A percentile compares a stretch with the other conserved stretches of the same genome.
These are phyloP conservation scores for Pardalotus punctatus DNA, from an alignment of 2,113 vertebrate species.

Conservation along the genomic window DNA sequence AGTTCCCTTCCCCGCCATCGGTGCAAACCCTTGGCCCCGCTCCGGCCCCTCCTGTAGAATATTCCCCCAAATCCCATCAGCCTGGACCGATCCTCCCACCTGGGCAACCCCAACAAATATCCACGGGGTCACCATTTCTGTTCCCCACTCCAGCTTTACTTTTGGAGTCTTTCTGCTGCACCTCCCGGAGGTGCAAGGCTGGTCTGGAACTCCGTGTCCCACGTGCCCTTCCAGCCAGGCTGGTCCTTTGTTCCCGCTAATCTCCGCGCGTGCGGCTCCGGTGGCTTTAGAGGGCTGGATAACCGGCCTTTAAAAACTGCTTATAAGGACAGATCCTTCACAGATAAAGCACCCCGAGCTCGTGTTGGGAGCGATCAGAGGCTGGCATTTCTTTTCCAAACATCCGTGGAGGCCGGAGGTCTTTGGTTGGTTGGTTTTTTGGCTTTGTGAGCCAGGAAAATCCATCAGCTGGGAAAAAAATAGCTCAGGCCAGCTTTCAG, in stretches of 20 bases:
- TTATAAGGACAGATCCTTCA: not conserved
- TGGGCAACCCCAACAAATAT: not conserved
- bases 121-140: fast-evolving
- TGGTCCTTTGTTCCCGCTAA: not conserved
- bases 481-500: not conserved
- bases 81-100: not conserved
- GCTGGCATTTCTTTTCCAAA: not conserved
- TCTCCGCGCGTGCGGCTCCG: not conserved
- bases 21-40: fast-evolving
- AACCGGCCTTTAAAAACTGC: not conserved
- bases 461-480: not conserved
- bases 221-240: not conserved
- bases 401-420: not conserved
- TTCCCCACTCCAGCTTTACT: not conserved
- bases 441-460: constrained; percentile 4
- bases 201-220: not conserved
- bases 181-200: not conserved
- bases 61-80: fast-evolving
- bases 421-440: not conserved
- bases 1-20: fast-evolving
- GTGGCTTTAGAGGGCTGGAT: not conserved
- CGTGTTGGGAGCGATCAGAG: not conserved
- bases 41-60: fast-evolving
- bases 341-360: not conserved
- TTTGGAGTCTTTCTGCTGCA: not conserved